Conservation (phyloP, 2,113 vertebrate genomes). For the Microcebus griseorufus region DNA sequence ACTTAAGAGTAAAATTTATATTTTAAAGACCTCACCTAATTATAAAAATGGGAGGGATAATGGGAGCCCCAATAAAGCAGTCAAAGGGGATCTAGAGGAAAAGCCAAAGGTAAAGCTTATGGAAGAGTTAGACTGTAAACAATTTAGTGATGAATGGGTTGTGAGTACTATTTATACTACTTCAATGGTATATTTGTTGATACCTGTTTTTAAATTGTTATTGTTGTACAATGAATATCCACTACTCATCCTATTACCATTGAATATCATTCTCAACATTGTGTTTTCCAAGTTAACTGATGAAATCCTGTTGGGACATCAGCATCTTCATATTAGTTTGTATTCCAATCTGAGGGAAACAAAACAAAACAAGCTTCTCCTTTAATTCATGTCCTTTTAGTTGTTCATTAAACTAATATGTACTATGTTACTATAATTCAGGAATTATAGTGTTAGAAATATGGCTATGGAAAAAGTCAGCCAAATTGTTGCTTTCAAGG, state of each 20-base stretch:
- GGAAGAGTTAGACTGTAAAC: not conserved
- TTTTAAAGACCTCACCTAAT: not conserved
- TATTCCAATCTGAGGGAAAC: not conserved
- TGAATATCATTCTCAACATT: not conserved
- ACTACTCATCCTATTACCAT: rapidly evolving
- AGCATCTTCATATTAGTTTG: not conserved
- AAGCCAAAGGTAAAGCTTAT: not conserved
- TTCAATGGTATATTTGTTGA: not conserved
- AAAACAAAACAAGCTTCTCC: not conserved
- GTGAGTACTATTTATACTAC: not conserved
- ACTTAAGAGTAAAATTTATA: not conserved
- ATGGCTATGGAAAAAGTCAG: not conserved
- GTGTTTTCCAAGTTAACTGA: not conserved
- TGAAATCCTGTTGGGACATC: not conserved
- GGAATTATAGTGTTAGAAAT: not conserved
- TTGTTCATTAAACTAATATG: not conserved
- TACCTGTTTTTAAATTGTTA: not conserved
- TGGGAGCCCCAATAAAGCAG: not conserved
- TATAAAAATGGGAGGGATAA: not conserved
- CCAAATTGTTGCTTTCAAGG: not conserved
- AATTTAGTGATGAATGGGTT: not conserved
- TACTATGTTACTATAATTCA: not conserved
- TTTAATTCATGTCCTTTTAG: not conserved
- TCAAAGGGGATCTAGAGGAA: not conserved
- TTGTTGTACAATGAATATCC: not conserved